Evolutionary conservation across 2,888 invertebrate species (phyloP).

Genomic region (Heterodera filipjevi): DNA sequence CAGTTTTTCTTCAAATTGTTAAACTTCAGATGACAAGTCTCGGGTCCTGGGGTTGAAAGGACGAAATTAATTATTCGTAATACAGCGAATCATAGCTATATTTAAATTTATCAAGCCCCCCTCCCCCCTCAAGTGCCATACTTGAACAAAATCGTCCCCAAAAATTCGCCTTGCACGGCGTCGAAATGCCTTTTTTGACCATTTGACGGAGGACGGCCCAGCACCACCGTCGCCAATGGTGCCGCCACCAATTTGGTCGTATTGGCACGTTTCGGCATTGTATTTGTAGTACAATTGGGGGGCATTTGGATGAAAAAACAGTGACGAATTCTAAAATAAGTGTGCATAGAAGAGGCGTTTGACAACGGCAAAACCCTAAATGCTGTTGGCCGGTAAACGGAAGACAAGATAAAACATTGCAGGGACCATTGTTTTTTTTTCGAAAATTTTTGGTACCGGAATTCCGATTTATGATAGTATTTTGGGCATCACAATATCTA

Average conservation of each 20-base stretch:
- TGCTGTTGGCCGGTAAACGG: too few species aligned
- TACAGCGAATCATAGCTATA: background rate
- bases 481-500: too few species aligned
- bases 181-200: background rate
- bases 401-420: too few species aligned
- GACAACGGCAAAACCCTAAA: too few species aligned
- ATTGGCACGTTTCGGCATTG: conserved; percentile 36
- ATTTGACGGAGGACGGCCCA: background rate
- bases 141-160: background rate
- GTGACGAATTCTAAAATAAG: conserved; percentile 43
- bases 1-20: too few species aligned
- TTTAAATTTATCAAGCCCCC: background rate
- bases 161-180: background rate
- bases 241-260: conserved; percentile 18
- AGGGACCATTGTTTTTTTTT: too few species aligned
- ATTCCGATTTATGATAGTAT: too few species aligned
- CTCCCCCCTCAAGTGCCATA: too few species aligned
- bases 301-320: conserved; percentile 49
- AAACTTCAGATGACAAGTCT: too few species aligned
- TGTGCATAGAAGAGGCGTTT: too few species aligned
- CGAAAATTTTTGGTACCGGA: too few species aligned
- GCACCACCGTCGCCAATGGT: background rate
- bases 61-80: background rate
- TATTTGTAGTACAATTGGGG: conserved; percentile 52
- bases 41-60: too few species aligned